phyloP scores from a whole-genome alignment of 2,113 vertebrate species.

The Triplophysa rosa region DNA sequence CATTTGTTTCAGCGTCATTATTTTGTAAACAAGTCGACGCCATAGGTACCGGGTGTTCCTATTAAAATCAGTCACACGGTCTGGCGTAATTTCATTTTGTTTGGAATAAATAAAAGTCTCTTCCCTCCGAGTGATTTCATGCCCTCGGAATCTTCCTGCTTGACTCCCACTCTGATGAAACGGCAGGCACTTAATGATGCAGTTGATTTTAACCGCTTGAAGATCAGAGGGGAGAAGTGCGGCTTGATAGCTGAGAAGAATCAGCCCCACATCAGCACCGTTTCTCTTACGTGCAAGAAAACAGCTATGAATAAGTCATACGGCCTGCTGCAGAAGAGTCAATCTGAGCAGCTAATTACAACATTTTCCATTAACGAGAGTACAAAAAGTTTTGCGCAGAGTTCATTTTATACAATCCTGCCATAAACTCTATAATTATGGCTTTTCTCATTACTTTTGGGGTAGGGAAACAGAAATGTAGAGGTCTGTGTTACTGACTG shows the following conservation, averaged over 20 bases:
- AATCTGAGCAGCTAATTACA: constrained; percentile 71
- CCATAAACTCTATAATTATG: constrained; percentile 73
- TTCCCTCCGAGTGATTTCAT: constrained; percentile 68
- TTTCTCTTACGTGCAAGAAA: constrained; percentile 58
- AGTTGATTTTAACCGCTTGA: constrained; percentile 68
- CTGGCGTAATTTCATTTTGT: constrained; percentile 71
- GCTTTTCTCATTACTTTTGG: constrained; percentile 67
- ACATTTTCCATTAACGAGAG: constrained; percentile 74
- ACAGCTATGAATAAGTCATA: constrained; percentile 74
- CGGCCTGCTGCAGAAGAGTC: constrained; percentile 59
- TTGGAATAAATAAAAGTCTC: constrained; percentile 71
- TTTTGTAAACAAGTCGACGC: constrained; percentile 70
- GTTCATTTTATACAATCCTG: constrained; percentile 62
- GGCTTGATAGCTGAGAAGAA: constrained; percentile 52
- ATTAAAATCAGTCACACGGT: constrained; percentile 67
- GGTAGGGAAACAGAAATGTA: constrained; percentile 58
- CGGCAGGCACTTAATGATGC: constrained; percentile 68
- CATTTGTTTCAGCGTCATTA: constrained; percentile 50
- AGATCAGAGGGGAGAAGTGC: constrained; percentile 53
- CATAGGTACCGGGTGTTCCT: constrained; percentile 58
- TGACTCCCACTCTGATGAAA: constrained; percentile 71
- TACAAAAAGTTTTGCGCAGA: constrained; percentile 66
- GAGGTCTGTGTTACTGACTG: constrained; percentile 11
- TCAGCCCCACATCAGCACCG: constrained; percentile 37
- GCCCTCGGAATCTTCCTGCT: constrained; percentile 65